phyloP scores from a whole-genome alignment of 1,140 invertebrate species.

The Littorina saxatilis region DNA sequence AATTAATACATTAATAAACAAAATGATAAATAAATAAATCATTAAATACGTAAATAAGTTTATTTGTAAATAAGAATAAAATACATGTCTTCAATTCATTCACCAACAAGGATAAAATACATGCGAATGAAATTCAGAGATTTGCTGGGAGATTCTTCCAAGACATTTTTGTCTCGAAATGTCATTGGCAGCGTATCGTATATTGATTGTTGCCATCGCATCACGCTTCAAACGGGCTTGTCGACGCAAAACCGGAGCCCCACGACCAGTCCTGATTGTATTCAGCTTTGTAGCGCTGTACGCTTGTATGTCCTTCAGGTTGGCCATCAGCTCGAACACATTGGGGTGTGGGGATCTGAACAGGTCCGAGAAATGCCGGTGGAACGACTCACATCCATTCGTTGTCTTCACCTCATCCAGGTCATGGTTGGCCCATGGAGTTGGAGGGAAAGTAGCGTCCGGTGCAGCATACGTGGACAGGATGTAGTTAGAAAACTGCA shows the following conservation, averaged over 20 bases:
- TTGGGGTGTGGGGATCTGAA: background rate
- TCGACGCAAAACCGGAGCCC: background rate
- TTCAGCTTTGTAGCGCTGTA: background rate
- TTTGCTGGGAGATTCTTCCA: no score
- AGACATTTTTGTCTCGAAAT: no score
- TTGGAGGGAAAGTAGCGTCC: background rate
- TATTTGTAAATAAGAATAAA: no score
- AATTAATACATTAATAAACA: no score
- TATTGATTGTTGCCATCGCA: background rate
- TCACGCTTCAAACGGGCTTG: background rate
- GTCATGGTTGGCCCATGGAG: background rate
- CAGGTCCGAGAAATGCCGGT: background rate
- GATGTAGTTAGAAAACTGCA: background rate
- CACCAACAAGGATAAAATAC: no score
- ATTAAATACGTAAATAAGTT: no score
- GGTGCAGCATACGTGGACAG: background rate
- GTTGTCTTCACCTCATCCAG: background rate
- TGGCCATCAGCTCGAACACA: background rate
- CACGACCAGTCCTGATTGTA: background rate
- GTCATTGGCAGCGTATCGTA: slow-evolving; percentile 1
- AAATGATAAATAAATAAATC: no score
- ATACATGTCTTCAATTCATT: no score
- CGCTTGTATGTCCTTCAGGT: background rate
- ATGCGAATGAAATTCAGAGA: no score
- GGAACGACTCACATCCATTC: background rate